Evolutionary conservation across 1,140 invertebrate species (phyloP).

Genomic region (Tenebrio molitor): DNA sequence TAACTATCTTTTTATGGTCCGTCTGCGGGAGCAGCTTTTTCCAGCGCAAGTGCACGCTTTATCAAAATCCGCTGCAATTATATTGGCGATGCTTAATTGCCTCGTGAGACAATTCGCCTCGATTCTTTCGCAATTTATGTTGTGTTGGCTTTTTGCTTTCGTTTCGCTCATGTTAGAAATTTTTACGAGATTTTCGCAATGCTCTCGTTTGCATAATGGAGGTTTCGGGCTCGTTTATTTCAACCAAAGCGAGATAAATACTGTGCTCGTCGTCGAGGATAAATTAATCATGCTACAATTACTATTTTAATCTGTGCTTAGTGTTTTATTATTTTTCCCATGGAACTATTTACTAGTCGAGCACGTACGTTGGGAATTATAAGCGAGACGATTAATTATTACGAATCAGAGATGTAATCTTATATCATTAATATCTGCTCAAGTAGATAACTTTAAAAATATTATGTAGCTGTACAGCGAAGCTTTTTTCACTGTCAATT

Average conservation of each 20-base stretch:
- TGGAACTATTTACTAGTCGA: slow-evolving; percentile 37
- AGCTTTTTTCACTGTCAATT: too few species aligned
- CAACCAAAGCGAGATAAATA: slow-evolving; percentile 10
- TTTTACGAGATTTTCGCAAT: neutral
- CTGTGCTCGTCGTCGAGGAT: slow-evolving; percentile 14
- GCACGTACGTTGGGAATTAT: slow-evolving; percentile 42
- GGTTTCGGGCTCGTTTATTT: slow-evolving; percentile 20
- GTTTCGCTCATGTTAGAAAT: neutral
- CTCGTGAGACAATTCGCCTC: slow-evolving; percentile 22
- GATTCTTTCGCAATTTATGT: slow-evolving; percentile 12
- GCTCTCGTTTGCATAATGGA: slow-evolving; percentile 4
- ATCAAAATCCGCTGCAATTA: slow-evolving; percentile 24
- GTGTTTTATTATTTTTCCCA: slow-evolving; percentile 44
- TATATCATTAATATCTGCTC: slow-evolving; percentile 51
- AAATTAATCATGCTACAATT: slow-evolving; percentile 49
- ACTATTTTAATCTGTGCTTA: slow-evolving; percentile 44
- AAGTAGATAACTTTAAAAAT: neutral
- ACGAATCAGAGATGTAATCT: slow-evolving; percentile 53
- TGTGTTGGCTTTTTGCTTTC: neutral
- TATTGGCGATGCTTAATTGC: slow-evolving; percentile 13
- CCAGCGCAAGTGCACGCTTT: slow-evolving; percentile 29
- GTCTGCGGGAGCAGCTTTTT: slow-evolving; percentile 31
- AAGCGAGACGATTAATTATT: slow-evolving; percentile 50
- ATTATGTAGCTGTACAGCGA: neutral
- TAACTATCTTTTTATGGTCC: slow-evolving; percentile 30